Conservation (phyloP, 1,140 invertebrate genomes). For the Heliconius nattereri region DNA sequence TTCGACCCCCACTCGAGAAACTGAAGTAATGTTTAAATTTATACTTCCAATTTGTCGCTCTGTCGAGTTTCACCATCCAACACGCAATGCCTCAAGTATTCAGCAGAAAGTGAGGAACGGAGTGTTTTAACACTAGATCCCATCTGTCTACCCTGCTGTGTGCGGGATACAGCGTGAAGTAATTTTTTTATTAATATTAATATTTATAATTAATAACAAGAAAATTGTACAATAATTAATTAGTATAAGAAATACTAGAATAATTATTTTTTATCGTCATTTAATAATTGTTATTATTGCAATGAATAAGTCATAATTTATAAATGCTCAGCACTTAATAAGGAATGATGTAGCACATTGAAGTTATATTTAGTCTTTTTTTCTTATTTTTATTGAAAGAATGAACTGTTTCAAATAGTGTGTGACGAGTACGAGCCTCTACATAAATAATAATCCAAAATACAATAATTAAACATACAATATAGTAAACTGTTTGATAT, state of each 20-base stretch:
- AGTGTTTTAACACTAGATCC: too few species aligned
- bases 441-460: neutral
- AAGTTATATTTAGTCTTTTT: neutral
- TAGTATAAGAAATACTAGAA: neutral
- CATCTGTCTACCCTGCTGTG: too few species aligned
- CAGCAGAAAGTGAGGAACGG: too few species aligned
- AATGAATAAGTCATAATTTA: neutral
- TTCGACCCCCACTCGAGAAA: too few species aligned
- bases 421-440: too few species aligned
- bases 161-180: too few species aligned
- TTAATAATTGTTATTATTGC: neutral
- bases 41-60: too few species aligned
- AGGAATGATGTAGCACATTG: neutral
- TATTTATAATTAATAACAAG: neutral
- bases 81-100: too few species aligned
- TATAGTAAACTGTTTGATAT: neutral
- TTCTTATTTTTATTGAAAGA: neutral
- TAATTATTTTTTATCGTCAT: neutral
- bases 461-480: neutral
- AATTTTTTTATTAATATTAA: neutral
- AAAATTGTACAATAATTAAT: neutral
- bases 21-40: too few species aligned
- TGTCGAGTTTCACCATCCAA: too few species aligned
- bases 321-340: neutral
- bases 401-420: too few species aligned